Evolutionary conservation across 2,797 vertebrate genomes (phyloP).

Genomic region (Sebastes iracundus): DNA sequence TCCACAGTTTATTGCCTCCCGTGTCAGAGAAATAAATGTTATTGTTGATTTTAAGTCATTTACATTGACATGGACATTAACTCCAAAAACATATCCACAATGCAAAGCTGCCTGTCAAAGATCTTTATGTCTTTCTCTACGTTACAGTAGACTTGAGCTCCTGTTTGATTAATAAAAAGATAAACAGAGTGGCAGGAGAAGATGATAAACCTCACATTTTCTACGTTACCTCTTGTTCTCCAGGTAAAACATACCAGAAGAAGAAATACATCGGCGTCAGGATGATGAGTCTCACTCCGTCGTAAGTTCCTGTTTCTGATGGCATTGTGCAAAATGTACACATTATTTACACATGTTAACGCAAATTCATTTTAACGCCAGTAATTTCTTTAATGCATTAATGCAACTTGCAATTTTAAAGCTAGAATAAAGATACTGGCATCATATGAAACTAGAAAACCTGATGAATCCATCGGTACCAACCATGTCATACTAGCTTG

Average conservation of each 20-base stretch:
- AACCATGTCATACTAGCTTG: too few species aligned
- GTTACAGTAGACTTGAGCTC: background rate
- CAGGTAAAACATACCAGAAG: constrained; percentile 89
- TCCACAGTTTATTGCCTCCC: background rate
- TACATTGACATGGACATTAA: background rate
- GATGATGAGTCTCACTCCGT: constrained; percentile 92
- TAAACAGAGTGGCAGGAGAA: background rate
- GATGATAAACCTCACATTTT: background rate
- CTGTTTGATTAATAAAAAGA: background rate
- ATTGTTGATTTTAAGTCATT: background rate
- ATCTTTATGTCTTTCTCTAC: background rate
- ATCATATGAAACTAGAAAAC: too few species aligned
- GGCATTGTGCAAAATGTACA: too few species aligned
- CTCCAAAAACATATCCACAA: background rate
- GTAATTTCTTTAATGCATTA: too few species aligned
- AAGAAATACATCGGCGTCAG: constrained; percentile 96
- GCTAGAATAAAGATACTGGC: too few species aligned
- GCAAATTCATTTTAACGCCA: too few species aligned
- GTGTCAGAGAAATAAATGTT: background rate
- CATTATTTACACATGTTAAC: too few species aligned
- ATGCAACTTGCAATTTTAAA: accelerated
- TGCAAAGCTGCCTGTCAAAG: background rate
- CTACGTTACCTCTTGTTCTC: background rate
- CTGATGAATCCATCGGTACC: too few species aligned
- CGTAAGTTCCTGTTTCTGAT: constrained; percentile 79